Evolutionary conservation across 2,797 vertebrate genomes (phyloP).

Genomic region (Premnoplex brunnescens): DNA sequence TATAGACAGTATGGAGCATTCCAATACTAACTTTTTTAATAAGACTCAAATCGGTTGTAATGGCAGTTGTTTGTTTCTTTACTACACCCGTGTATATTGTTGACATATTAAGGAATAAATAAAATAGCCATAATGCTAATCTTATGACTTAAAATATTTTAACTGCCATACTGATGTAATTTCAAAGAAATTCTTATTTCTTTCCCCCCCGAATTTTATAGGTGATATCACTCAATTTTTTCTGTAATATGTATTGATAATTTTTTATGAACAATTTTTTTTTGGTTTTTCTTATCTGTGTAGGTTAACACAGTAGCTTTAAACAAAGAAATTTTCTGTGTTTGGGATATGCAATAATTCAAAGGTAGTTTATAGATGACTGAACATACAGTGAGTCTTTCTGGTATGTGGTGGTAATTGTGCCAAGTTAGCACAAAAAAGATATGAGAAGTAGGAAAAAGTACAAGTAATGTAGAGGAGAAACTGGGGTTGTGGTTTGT

Average conservation of each 20-base stretch:
- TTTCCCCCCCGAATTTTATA: constrained; percentile 77
- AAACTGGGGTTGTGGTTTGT: not conserved
- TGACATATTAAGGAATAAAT: not conserved
- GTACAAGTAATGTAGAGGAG: not conserved
- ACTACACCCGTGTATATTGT: not conserved
- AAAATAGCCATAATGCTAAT: not conserved
- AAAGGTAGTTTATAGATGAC: not conserved
- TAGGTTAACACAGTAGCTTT: not conserved
- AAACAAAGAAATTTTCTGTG: not conserved
- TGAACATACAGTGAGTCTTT: not conserved
- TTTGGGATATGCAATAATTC: not conserved
- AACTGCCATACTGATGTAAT: not conserved
- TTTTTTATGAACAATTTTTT: not conserved
- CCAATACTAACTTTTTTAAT: not conserved
- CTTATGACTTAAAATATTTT: not conserved
- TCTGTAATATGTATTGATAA: not conserved
- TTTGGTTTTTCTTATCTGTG: not conserved
- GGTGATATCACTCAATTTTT: constrained; percentile 47
- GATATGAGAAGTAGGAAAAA: not conserved
- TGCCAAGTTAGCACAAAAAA: not conserved
- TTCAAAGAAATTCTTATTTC: constrained; percentile 79
- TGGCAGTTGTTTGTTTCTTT: not conserved
- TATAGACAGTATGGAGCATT: not conserved
- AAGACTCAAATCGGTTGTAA: not conserved
- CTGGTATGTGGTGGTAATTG: not conserved